A percentile compares a stretch with the other conserved stretches of the same genome.
phyloP scores from a whole-genome alignment of 2,797 vertebrate genomes.

The Liasis olivaceus region DNA sequence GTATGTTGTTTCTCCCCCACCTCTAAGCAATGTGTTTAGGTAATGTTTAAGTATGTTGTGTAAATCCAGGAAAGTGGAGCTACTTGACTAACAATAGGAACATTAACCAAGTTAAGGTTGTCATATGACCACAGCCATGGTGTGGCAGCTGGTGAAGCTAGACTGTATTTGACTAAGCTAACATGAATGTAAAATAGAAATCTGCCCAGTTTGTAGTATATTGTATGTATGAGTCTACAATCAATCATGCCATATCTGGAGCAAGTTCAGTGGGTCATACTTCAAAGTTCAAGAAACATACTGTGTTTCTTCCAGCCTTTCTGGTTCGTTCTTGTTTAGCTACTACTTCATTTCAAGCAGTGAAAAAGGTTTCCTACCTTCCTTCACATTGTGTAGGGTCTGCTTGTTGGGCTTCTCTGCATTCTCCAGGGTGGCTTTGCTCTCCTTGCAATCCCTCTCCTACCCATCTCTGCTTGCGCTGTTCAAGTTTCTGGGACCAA shows the following conservation, averaged over 20 bases:
- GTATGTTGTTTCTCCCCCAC: not conserved
- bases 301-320: not conserved
- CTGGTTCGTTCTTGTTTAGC: not conserved
- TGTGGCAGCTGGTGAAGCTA: not conserved
- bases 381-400: not conserved
- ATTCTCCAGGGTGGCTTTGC: not conserved
- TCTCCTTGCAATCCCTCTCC: constrained; percentile 49
- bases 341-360: not conserved
- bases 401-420: not conserved
- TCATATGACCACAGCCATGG: not conserved
- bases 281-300: not conserved
- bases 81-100: not conserved
- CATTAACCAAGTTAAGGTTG: not conserved
- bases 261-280: not conserved
- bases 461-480: constrained; percentile 71
- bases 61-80: not conserved
- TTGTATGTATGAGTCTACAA: not conserved
- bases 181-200: not conserved
- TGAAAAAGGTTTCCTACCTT: constrained; percentile 15
- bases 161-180: not conserved
- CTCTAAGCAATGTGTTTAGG: not conserved
- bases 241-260: not conserved
- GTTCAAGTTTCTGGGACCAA: constrained; percentile 87
- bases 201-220: not conserved
- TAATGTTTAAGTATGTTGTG: not conserved